Percentiles rank a stretch among this genome's conserved stretches.
Conservation (phyloP, 1,140 invertebrate genomes). For the Drosophila tropicalis region DNA sequence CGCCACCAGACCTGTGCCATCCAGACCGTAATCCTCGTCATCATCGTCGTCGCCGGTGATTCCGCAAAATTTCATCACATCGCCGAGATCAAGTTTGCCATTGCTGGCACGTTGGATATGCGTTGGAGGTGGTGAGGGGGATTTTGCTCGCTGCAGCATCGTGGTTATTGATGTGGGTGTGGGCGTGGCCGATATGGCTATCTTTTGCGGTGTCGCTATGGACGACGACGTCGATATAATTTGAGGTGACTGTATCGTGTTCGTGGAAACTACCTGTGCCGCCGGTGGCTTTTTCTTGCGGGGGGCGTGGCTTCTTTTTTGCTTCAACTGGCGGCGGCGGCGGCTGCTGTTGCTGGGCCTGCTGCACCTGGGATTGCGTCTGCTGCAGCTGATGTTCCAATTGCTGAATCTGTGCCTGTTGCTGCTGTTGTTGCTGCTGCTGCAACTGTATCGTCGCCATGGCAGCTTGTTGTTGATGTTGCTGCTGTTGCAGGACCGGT, state of each 20-base stretch:
- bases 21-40: slow-evolving; percentile 75
- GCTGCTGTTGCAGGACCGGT: slow-evolving; percentile 54
- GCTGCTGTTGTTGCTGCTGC: slow-evolving; percentile 72
- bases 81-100: slow-evolving; percentile 84
- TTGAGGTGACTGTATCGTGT: slow-evolving; percentile 8
- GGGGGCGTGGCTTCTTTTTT: slow-evolving; percentile 76
- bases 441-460: slow-evolving; percentile 74
- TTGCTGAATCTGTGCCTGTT: slow-evolving; percentile 70
- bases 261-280: slow-evolving; percentile 6
- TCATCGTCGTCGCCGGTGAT: slow-evolving; percentile 82
- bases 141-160: slow-evolving; percentile 45
- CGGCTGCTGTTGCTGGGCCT: slow-evolving; percentile 59
- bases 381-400: slow-evolving; percentile 67
- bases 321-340: slow-evolving; percentile 34
- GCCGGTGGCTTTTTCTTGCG: slow-evolving; percentile 63
- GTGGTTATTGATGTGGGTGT: slow-evolving; percentile 22
- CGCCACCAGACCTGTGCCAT: slow-evolving; percentile 22
- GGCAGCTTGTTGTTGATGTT: slow-evolving; percentile 37
- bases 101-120: slow-evolving; percentile 75
- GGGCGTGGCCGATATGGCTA: slow-evolving; percentile 24
- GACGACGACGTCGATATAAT: slow-evolving; percentile 40
- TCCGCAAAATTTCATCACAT: slow-evolving; percentile 85
- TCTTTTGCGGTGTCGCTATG: slow-evolving; percentile 39
- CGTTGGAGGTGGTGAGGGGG: slow-evolving; percentile 70
- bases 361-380: slow-evolving; percentile 69